Base-by-base conservation (phyloP, 2,888 invertebrate genomes). In the Scaeva pyrastri region DNA sequence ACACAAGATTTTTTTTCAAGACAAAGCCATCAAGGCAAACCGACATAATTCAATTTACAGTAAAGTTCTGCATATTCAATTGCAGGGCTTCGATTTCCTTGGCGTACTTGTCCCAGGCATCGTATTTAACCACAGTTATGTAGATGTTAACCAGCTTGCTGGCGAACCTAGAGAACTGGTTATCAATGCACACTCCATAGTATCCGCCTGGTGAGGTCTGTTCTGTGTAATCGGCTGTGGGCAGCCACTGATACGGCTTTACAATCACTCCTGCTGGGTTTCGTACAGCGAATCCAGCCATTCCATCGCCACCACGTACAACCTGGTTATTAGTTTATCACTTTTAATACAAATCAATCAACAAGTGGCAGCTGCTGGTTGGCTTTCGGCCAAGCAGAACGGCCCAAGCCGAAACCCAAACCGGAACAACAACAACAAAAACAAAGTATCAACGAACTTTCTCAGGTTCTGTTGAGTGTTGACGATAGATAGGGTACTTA, bases 21-120 rank as follows among this genome's bases (percentile, higher is more conserved):
- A 16, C 0, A 55, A 11, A 19, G 2, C 6, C 14, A 52, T 39
- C 12, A 10, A 8, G 19, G 12, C 12, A 64, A 5, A 23, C 10
- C 0, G 1, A 8, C 0, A 8, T n/a, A 0, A 0, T 36, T 58
- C 0, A 19, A 16, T 4, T 79, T 74, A 97, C 97, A 60, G 98
- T 98, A 90, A 98, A 98, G 92, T 98, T 98, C 88, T 96, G 95
- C 90, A 98, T 97, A 89, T 97, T 97, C 91, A 97, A 94, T 90
- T 98, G 96, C 83, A 98, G 92, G 58, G 96, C 96, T 90, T 98
- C 97, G 23, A 98, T 94, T 93, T 98, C 98, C 91, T 97, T 96
- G 0, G 97, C 95, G 90, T 97, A 98, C 90, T 96, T 95, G 90
- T 98, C 97, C 98, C 98, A 98, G 92, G 97, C 95, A 90, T 98